These are phyloP conservation scores for Bovichtus variegatus DNA, from an alignment of 2,797 vertebrate genomes.

Conservation along the genomic window DNA sequence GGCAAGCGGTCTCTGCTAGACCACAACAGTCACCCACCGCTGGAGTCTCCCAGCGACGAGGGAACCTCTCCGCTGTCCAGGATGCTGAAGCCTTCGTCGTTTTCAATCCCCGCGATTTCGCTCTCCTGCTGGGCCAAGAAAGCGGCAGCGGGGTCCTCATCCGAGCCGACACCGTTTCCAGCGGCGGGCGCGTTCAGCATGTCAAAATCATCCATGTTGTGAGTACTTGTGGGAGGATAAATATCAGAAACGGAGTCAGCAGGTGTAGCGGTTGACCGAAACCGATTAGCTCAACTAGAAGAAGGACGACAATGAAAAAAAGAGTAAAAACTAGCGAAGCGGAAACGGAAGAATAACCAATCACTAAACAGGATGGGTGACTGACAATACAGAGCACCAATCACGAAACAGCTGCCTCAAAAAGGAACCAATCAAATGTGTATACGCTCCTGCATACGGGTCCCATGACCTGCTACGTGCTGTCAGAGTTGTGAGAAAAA, in stretches of 20 bases:
- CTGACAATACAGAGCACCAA: slow-evolving; percentile 33
- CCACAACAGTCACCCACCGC: slow-evolving; percentile 56
- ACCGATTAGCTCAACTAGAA: slow-evolving; percentile 57
- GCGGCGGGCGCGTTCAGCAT: slow-evolving; percentile 84
- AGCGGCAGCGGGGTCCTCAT: slow-evolving; percentile 93
- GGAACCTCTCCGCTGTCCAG: slow-evolving; percentile 93
- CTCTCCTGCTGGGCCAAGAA: slow-evolving; percentile 96
- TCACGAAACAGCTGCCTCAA: background rate
- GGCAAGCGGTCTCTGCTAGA: background rate
- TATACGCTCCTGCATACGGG: slow-evolving; percentile 11
- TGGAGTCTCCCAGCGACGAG: slow-evolving; percentile 76
- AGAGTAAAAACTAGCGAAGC: slow-evolving; percentile 17
- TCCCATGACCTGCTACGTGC: slow-evolving; percentile 71
- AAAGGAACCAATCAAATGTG: slow-evolving; percentile 62
- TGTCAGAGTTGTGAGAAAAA: slow-evolving; percentile 28
- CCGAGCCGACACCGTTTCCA: slow-evolving; percentile 86
- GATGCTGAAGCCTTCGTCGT: slow-evolving; percentile 95
- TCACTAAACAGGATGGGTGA: slow-evolving; percentile 43
- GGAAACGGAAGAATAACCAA: slow-evolving; percentile 73
- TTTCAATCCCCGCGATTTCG: slow-evolving; percentile 96
- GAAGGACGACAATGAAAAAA: slow-evolving; percentile 33
- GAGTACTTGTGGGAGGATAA: background rate
- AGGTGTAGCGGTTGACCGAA: slow-evolving; percentile 57
- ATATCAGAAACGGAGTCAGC: slow-evolving; percentile 4
- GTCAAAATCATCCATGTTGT: slow-evolving; percentile 87